Evolutionary conservation across 2,888 invertebrate genomes (phyloP).

Genomic region (Ceratothoa steindachneri): DNA sequence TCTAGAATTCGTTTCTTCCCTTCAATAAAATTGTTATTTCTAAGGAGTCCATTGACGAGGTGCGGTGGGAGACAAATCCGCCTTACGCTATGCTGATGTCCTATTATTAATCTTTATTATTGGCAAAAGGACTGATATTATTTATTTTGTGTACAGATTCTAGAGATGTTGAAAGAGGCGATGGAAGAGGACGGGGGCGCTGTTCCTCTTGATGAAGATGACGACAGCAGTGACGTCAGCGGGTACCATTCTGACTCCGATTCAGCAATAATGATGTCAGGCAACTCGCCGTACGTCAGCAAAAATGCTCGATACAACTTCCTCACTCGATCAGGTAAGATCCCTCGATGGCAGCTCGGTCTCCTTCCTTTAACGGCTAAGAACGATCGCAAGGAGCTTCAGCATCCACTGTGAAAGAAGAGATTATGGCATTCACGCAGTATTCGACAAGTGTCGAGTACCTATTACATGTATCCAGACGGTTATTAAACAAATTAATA

Average conservation of each 20-base stretch:
- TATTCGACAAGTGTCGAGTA: too few species aligned
- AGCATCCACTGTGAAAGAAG: not conserved
- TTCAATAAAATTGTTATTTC: too few species aligned
- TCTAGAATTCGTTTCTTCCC: too few species aligned
- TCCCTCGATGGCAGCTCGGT: not conserved
- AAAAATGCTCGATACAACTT: slow-evolving; percentile 57
- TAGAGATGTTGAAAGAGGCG: slow-evolving; percentile 67
- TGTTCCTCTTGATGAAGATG: slow-evolving; percentile 53
- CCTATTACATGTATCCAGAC: not conserved
- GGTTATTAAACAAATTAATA: too few species aligned
- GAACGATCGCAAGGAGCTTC: not conserved
- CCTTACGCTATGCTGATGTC: too few species aligned
- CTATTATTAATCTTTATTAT: too few species aligned
- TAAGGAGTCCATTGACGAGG: too few species aligned
- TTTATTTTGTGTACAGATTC: slow-evolving; percentile 57
- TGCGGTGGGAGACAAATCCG: too few species aligned
- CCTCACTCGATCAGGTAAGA: slow-evolving; percentile 55
- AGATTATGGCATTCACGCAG: too few species aligned
- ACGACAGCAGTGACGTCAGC: slow-evolving; percentile 64
- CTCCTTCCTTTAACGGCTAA: not conserved
- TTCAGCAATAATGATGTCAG: slow-evolving; percentile 56
- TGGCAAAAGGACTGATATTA: too few species aligned
- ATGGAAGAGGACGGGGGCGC: slow-evolving; percentile 51
- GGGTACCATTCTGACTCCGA: slow-evolving; percentile 82
- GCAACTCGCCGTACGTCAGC: slow-evolving; percentile 56